Evolutionary conservation across 2,113 vertebrate species (phyloP).

Genomic region (Cryptotis parvus): DNA sequence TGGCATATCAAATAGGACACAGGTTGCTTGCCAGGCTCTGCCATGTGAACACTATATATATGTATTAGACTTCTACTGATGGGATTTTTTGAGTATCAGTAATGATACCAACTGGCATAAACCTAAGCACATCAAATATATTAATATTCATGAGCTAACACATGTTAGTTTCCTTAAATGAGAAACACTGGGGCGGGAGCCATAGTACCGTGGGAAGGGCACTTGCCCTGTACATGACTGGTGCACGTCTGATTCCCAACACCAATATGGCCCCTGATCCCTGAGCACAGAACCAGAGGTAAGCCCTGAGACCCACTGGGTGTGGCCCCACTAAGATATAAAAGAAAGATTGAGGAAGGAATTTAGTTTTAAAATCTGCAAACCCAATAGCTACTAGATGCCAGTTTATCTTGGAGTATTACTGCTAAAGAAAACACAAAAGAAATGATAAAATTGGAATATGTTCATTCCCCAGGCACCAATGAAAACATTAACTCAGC

Average conservation of each 20-base stretch:
- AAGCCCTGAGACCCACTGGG: too few species aligned
- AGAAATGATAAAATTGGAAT: not conserved
- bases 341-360: slow-evolving; percentile 1
- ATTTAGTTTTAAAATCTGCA: slow-evolving; percentile 16
- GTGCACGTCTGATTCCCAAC: too few species aligned
- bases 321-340: too few species aligned
- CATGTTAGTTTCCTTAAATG: not conserved
- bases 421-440: not conserved
- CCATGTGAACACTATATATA: too few species aligned
- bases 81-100: not conserved
- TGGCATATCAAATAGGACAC: too few species aligned
- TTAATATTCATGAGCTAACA: not conserved
- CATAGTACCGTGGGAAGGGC: too few species aligned
- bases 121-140: not conserved
- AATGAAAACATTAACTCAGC: not conserved
- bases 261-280: too few species aligned
- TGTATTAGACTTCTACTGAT: not conserved
- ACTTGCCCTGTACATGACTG: too few species aligned
- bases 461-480: not conserved
- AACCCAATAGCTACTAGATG: slow-evolving; percentile 17
- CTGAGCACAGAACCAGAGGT: too few species aligned
- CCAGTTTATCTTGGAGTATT: slow-evolving; percentile 7
- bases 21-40: too few species aligned
- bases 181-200: not conserved
- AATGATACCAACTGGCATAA: not conserved